Evolutionary conservation across 2,888 invertebrate genomes (phyloP).

Genomic region (Sicus ferrugineus): DNA sequence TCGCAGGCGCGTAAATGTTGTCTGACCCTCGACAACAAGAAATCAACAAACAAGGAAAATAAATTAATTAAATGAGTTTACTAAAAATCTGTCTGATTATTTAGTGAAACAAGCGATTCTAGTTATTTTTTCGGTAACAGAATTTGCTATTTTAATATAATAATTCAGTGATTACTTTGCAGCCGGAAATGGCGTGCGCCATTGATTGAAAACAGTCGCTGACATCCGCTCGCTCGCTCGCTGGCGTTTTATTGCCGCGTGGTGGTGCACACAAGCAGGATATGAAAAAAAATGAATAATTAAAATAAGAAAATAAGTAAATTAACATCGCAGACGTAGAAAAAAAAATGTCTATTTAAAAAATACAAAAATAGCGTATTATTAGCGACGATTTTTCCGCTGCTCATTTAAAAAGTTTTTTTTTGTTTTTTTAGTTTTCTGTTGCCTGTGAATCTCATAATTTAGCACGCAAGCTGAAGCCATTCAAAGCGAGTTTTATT

Average conservation of each 20-base stretch:
- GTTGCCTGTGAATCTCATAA: no score
- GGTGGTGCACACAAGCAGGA: background rate
- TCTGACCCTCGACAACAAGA: no score
- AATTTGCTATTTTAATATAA: background rate
- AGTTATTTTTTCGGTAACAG: no score
- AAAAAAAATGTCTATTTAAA: background rate
- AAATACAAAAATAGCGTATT: background rate
- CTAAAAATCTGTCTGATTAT: background rate
- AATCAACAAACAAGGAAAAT: background rate
- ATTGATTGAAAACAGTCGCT: background rate
- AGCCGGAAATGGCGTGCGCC: constrained; percentile 4
- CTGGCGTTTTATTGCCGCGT: background rate
- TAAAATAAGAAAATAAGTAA: background rate
- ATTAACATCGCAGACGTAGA: background rate
- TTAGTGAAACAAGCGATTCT: background rate
- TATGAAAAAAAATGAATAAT: background rate
- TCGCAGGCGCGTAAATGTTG: no score
- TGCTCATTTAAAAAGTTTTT: no score
- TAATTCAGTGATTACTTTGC: background rate
- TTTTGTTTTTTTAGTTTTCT: no score
- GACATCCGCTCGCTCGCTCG: background rate
- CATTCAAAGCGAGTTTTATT: no score
- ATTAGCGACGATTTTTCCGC: background rate
- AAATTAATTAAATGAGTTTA: background rate
- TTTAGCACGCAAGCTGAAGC: no score